A percentile compares a stretch with the other conserved stretches of the same genome.
These are phyloP conservation scores for Micronisus gabar DNA, from an alignment of 2,113 vertebrate species.

Conservation along the genomic window DNA sequence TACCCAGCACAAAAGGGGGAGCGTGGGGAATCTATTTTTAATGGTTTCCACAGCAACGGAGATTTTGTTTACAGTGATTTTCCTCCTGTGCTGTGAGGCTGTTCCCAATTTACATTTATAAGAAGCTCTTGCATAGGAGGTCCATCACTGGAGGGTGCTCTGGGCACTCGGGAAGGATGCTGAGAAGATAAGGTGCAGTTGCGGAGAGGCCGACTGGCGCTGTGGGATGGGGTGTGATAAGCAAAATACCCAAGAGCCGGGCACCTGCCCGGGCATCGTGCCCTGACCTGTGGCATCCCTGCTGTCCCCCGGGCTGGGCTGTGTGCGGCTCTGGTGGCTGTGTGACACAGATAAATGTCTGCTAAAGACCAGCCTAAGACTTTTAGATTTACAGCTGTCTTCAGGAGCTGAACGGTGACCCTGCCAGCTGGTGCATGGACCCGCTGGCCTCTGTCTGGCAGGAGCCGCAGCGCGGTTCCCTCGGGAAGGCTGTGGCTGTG, in stretches of 20 bases:
- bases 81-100: constrained; percentile 49
- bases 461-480: rapidly evolving
- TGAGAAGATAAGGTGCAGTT: background rate
- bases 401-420: background rate
- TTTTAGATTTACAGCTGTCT: background rate
- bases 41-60: constrained; percentile 77
- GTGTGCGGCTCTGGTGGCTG: rapidly evolving
- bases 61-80: constrained; percentile 77
- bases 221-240: background rate
- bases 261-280: rapidly evolving
- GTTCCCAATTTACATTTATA: constrained; percentile 52
- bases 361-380: background rate
- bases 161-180: background rate
- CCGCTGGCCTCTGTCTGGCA: background rate
- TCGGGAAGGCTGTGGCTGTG: background rate
- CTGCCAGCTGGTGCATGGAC: rapidly evolving
- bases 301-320: background rate
- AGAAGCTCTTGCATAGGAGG: background rate
- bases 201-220: background rate
- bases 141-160: constrained; percentile 27
- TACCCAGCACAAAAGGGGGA: constrained; percentile 55
- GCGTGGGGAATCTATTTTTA: constrained; percentile 78
- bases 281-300: background rate
- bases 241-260: background rate
- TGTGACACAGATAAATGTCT: background rate